phyloP scores from a whole-genome alignment of 2,888 invertebrate species.

The Chrysolina haemoptera region DNA sequence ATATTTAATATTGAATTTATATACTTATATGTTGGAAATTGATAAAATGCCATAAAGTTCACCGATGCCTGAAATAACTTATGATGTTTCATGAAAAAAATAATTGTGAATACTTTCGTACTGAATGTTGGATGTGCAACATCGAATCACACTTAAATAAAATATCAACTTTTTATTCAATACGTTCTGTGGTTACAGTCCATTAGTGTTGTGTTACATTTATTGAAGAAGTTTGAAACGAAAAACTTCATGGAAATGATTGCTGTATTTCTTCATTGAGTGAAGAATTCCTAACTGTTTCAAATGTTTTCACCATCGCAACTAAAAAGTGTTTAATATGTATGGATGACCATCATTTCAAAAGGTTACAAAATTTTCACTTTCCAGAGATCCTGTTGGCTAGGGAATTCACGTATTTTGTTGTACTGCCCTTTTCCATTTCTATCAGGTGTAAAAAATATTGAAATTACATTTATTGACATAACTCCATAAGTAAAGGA shows the following conservation, averaged over 20 bases:
- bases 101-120: not conserved
- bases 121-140: not conserved
- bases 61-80: not conserved
- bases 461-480: too few relatives aligned
- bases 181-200: constrained; percentile 4
- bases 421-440: too few relatives aligned
- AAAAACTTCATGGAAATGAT: not conserved
- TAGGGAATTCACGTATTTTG: too few relatives aligned
- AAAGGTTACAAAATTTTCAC: too few relatives aligned
- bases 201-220: constrained; percentile 9
- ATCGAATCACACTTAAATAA: not conserved
- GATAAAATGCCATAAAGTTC: too few relatives aligned
- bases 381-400: too few relatives aligned
- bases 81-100: not conserved
- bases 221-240: constrained; percentile 4
- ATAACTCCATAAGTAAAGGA: too few relatives aligned
- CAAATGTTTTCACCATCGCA: not conserved
- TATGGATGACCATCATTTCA: too few relatives aligned
- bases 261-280: not conserved
- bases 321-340: not conserved
- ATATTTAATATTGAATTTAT: too few relatives aligned
- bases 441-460: too few relatives aligned
- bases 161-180: not conserved
- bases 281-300: constrained; percentile 13
- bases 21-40: too few relatives aligned